phyloP scores from a whole-genome alignment of 1,140 invertebrate species.

The Steinernema khuongi region DNA sequence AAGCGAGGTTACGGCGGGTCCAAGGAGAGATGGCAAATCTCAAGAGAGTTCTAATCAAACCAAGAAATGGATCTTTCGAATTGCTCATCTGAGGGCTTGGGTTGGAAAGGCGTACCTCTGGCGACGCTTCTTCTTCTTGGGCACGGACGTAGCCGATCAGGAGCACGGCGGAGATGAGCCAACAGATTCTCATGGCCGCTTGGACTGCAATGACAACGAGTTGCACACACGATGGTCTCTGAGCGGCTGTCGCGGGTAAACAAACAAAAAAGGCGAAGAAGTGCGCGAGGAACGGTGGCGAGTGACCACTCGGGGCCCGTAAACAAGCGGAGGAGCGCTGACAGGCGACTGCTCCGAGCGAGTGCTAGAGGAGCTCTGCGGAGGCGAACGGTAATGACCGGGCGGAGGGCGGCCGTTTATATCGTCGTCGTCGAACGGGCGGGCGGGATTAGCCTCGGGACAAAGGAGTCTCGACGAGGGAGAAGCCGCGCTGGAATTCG shows the following conservation, averaged over 20 bases:
- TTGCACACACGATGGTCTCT: background rate
- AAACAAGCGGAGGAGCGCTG: background rate
- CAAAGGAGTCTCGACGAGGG: background rate
- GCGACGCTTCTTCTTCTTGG: background rate
- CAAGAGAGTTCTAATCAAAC: background rate
- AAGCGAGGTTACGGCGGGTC: background rate
- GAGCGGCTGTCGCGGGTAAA: background rate
- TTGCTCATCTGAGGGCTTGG: too few species aligned
- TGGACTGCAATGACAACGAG: background rate
- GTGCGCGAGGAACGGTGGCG: background rate
- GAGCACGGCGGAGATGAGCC: background rate
- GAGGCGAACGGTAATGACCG: conserved; percentile 4
- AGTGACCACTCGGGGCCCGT: background rate
- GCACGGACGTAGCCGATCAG: background rate
- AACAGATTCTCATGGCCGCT: background rate
- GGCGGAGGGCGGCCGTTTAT: background rate
- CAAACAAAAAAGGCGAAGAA: background rate
- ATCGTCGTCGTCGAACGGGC: background rate
- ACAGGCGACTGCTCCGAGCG: background rate
- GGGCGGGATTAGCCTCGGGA: conserved; percentile 15
- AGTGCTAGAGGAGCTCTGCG: background rate
- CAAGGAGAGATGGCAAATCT: background rate
- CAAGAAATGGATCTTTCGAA: too few species aligned
- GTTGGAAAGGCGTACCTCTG: background rate
- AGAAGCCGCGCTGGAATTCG: conserved; percentile 14